A percentile compares a stretch with the other conserved stretches of the same genome.
These are phyloP conservation scores for Zoanthus gigantus DNA, from an alignment of 92 coral and sea anemone genomes.

Conservation along the genomic window DNA sequence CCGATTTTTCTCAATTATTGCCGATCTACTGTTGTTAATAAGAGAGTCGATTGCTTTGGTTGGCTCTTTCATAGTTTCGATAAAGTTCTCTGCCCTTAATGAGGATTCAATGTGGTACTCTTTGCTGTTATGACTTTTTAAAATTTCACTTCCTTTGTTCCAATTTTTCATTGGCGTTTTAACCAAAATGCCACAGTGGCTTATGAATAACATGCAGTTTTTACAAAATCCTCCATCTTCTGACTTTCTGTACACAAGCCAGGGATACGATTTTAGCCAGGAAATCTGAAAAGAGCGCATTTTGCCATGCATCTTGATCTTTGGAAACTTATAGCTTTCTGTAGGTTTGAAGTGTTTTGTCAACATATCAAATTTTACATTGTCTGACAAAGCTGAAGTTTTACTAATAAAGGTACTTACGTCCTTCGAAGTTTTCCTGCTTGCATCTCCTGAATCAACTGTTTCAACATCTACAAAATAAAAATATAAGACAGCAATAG, in stretches of 20 bases:
- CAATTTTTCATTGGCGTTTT: slow-evolving; percentile 25
- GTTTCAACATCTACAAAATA: too few species aligned
- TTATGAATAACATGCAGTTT: too few species aligned
- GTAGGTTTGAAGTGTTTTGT: slow-evolving; percentile 48
- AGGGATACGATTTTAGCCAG: slow-evolving; percentile 17
- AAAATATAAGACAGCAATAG: too few species aligned
- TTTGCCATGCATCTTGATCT: slow-evolving; percentile 33
- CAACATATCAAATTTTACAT: slow-evolving; percentile 47
- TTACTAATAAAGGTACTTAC: not conserved
- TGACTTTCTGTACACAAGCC: not conserved
- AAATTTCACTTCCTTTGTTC: slow-evolving; percentile 42
- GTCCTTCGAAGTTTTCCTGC: not conserved
- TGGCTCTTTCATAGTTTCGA: too few species aligned
- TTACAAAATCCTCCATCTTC: too few species aligned
- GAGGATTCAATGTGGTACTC: slow-evolving; percentile 16
- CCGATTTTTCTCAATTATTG: too few species aligned
- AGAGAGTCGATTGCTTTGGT: too few species aligned
- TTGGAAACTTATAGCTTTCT: slow-evolving; percentile 32
- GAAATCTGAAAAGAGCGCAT: slow-evolving; percentile 19
- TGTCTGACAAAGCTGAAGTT: slow-evolving; percentile 32
- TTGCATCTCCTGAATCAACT: too few species aligned
- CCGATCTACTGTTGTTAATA: too few species aligned
- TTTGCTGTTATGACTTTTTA: slow-evolving; percentile 41
- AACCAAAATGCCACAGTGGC: slow-evolving; percentile 1
- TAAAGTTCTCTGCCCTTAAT: too few species aligned